Evolutionary conservation across 2,797 vertebrate genomes (phyloP).

Genomic region (Taenioides sp.): DNA sequence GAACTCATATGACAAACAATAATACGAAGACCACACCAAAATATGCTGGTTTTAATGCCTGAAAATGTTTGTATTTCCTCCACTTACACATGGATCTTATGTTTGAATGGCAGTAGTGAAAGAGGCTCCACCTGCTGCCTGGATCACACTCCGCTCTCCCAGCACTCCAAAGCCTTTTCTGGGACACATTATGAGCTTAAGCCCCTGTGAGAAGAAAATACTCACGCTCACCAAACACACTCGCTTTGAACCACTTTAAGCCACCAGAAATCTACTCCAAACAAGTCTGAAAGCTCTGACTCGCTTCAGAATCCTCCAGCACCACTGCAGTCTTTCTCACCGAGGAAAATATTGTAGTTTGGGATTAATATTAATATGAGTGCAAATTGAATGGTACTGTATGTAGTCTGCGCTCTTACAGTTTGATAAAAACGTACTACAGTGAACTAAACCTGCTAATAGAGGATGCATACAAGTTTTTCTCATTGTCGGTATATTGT

Average conservation of each 20-base stretch:
- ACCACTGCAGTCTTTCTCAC: conserved; percentile 24
- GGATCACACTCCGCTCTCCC: conserved; percentile 49
- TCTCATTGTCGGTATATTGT: no score
- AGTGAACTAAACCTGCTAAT: no score
- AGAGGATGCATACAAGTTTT: no score
- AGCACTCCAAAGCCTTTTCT: conserved; percentile 20
- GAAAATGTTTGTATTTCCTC: not conserved
- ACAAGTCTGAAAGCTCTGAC: not conserved
- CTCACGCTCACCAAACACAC: conserved; percentile 1
- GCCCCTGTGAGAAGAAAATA: conserved; percentile 4
- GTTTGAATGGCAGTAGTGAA: not conserved
- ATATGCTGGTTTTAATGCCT: not conserved
- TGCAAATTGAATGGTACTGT: not conserved
- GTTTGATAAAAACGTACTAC: no score
- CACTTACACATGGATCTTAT: not conserved
- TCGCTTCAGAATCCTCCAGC: not conserved
- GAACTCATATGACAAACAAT: no score
- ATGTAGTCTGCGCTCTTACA: no score
- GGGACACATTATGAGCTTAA: conserved; percentile 20
- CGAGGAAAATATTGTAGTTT: conserved; percentile 18
- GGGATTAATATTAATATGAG: not conserved
- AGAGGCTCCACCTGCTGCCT: conserved; percentile 30
- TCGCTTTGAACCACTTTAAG: conserved; percentile 14
- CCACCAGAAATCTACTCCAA: not conserved
- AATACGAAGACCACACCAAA: not conserved